Percentiles rank a stretch among this genome's conserved stretches.
Conservation (phyloP, 2,888 invertebrate genomes). For the Eledona agricola region DNA sequence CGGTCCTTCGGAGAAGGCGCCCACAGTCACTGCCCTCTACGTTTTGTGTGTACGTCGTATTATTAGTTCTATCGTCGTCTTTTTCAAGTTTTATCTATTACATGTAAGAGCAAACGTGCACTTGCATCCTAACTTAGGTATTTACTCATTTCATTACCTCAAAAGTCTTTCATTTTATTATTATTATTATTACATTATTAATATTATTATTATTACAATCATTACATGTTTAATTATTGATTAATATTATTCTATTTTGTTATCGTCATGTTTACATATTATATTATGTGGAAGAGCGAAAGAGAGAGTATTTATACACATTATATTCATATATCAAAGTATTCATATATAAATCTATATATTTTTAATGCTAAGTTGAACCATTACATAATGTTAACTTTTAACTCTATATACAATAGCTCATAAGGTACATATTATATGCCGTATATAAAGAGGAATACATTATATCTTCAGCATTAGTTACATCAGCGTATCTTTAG, state of each 20-base stretch:
- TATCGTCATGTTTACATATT: conserved; percentile 43
- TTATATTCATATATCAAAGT: conserved; percentile 57
- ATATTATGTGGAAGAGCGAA: too few relatives aligned
- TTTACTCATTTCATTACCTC: conserved; percentile 54
- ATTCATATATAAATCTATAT: conserved; percentile 60
- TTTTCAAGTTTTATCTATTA: conserved; percentile 34
- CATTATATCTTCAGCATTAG: conserved; percentile 35
- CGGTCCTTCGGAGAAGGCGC: conserved; percentile 26
- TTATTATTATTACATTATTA: conserved; percentile 31
- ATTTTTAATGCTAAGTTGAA: conserved; percentile 53
- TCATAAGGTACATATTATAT: conserved; percentile 37
- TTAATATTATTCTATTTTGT: too few relatives aligned
- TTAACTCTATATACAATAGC: conserved; percentile 45
- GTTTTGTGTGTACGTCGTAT: conserved; percentile 39
- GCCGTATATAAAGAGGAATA: conserved; percentile 22
- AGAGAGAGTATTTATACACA: conserved; percentile 54
- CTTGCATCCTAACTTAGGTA: conserved; percentile 40
- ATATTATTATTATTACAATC: too few relatives aligned
- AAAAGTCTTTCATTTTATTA: conserved; percentile 50
- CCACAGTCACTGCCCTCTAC: conserved; percentile 32
- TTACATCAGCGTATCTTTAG: conserved; percentile 31
- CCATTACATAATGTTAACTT: conserved; percentile 45
- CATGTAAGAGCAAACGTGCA: conserved; percentile 40
- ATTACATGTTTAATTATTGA: too few relatives aligned
- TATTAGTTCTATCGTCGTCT: conserved; percentile 37